Conservation (phyloP, 2,797 vertebrate species). For the Lithobates pipiens region DNA sequence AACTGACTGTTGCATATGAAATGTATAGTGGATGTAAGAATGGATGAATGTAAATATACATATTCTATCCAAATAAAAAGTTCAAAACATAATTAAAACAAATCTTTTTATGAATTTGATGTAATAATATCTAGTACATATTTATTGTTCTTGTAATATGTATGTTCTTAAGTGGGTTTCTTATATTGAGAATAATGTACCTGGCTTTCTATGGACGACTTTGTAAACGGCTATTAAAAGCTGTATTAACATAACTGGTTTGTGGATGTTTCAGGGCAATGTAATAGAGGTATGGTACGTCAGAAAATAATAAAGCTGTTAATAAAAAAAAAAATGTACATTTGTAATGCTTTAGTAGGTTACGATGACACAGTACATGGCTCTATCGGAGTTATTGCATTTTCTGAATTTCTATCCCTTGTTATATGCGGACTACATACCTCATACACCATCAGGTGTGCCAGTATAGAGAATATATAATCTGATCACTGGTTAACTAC, state of each 20-base stretch:
- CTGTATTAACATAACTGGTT: conserved; percentile 50
- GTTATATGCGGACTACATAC: too few species aligned
- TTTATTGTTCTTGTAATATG: conserved; percentile 57
- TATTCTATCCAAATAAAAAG: conserved; percentile 49
- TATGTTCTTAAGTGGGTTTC: conserved; percentile 60
- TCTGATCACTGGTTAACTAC: too few species aligned
- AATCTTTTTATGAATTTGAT: conserved; percentile 42
- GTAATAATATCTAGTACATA: conserved; percentile 60
- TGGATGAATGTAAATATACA: conserved; percentile 61
- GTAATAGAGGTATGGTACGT: not conserved
- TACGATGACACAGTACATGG: too few species aligned
- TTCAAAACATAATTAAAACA: conserved; percentile 35
- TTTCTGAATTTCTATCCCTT: too few species aligned
- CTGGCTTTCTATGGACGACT: conserved; percentile 54
- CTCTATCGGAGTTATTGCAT: too few species aligned
- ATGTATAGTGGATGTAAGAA: conserved; percentile 62
- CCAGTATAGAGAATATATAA: too few species aligned
- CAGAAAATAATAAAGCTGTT: not conserved
- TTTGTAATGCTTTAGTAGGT: not conserved
- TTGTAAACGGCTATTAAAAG: conserved; percentile 55
- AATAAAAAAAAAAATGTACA: not conserved
- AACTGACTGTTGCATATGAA: conserved; percentile 47
- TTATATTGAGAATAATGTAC: conserved; percentile 62
- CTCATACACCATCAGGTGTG: too few species aligned
- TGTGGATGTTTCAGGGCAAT: conserved; percentile 15